Percentiles rank a stretch among this genome's conserved stretches.
phyloP scores from a whole-genome alignment of 2,797 vertebrate genomes.

The Microctenopoma stevenorrisi region DNA sequence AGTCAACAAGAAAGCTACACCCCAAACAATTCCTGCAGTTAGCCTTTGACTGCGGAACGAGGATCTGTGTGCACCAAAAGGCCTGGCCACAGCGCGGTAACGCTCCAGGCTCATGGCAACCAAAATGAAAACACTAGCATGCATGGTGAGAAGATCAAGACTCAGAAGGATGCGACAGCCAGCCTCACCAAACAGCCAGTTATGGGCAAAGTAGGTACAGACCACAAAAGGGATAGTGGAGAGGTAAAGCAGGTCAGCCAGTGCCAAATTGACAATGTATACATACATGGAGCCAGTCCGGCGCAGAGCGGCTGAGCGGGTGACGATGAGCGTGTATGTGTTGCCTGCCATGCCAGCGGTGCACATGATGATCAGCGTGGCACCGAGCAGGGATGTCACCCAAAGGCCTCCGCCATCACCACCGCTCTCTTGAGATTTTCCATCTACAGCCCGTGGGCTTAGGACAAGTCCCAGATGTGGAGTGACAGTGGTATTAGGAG shows the following conservation, averaged over 20 bases:
- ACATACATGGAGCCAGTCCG: conserved; percentile 85
- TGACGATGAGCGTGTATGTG: conserved; percentile 86
- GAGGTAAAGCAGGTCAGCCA: conserved; percentile 90
- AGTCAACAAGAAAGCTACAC: conserved; percentile 76
- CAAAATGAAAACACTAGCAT: conserved; percentile 88
- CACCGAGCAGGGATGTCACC: conserved; percentile 80
- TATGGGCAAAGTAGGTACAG: conserved; percentile 86
- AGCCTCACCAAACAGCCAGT: conserved; percentile 89
- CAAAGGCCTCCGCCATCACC: conserved; percentile 64
- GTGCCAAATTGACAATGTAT: conserved; percentile 86
- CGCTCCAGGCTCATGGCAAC: conserved; percentile 89
- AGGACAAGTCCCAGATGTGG: conserved; percentile 51
- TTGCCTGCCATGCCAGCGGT: conserved; percentile 85
- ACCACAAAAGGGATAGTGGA: conserved; percentile 91
- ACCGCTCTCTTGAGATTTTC: conserved; percentile 29
- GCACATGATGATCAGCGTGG: conserved; percentile 83
- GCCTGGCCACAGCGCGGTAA: conserved; percentile 86
- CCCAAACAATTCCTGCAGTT: conserved; percentile 80
- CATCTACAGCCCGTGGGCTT: conserved; percentile 42
- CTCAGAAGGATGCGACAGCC: conserved; percentile 89
- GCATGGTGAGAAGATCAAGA: conserved; percentile 91
- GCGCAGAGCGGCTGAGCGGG: conserved; percentile 79
- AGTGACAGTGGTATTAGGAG: conserved; percentile 64
- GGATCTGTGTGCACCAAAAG: conserved; percentile 78
- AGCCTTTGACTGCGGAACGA: conserved; percentile 61